A percentile compares a stretch with the other conserved stretches of the same genome.
Evolutionary conservation across 2,888 invertebrate genomes (phyloP).

Genomic region (Phorcus lineatus): DNA sequence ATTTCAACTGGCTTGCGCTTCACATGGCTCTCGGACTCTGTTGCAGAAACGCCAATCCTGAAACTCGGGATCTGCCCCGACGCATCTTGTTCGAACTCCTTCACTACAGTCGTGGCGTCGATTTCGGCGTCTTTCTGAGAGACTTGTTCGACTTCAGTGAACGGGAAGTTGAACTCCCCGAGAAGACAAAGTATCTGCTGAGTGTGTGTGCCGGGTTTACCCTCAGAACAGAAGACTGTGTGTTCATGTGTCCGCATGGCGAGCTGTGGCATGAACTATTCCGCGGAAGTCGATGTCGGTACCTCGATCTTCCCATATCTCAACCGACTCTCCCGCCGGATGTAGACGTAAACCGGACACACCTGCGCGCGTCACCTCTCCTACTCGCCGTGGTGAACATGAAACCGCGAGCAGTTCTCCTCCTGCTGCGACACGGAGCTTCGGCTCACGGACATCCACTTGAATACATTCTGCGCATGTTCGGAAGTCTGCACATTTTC

Average conservation of each 20-base stretch:
- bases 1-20: constrained; percentile 26
- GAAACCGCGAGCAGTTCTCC: constrained; percentile 16
- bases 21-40: constrained; percentile 25
- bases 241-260: constrained; percentile 7
- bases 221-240: not conserved
- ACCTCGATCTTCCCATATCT: constrained; percentile 23
- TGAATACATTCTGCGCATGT: constrained; percentile 26
- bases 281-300: not conserved
- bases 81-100: not conserved
- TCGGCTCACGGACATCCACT: constrained; percentile 9
- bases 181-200: constrained; percentile 22
- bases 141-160: not conserved
- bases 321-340: constrained; percentile 16
- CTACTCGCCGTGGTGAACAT: constrained; percentile 28
- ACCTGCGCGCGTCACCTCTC: constrained; percentile 18
- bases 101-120: constrained; percentile 22
- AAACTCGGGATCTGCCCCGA: not conserved
- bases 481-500: constrained; percentile 1
- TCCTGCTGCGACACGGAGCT: constrained; percentile 20
- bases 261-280: constrained; percentile 19
- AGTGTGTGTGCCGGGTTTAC: not conserved
- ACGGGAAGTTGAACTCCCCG: not conserved
- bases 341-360: constrained; percentile 11
- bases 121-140: constrained; percentile 26
- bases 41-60: not conserved